Evolutionary conservation across 2,113 vertebrate species (phyloP), one percentile per base, ranked within the genome.

Genomic region (Oxyruncus cristatus): DNA sequence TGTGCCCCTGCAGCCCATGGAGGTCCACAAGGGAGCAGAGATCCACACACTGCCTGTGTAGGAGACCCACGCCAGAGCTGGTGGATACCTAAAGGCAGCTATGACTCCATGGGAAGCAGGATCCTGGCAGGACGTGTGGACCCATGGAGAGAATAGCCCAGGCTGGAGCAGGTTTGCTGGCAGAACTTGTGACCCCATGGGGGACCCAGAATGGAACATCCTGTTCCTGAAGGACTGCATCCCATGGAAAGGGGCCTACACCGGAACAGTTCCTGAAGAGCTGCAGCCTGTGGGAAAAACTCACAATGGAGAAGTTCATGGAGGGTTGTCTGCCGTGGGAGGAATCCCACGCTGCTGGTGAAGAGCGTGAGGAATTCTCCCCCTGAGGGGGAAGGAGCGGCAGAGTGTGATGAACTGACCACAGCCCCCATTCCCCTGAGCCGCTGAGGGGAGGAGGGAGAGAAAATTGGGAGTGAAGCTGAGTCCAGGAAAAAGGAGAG

Each of bases 231-330:
- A 61, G 33, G 52, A 17, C 33, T 59, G 58, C 27, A 44, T 33
- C 14, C 22, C 0, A 0, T 52, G 44, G 15, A 59, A 44, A 23
- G 52, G 28, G 66, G 18, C 16, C 9, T 24, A 53, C 0, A 0
- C 23, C 53, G 30, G 61, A 26, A 26, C 2, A 35, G 24, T 18
- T 61, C 2, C 3, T 68, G 62, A 61, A 59, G n/a, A 61, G 12
- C n/a, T 68, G 53, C 20, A 68, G 7, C 24, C 44, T 0, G 0
- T 46, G 39, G 44, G 46, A 75, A 39, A n/a, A 53, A n/a, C 12
- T 61, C 46, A 18, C 28, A 7, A 0, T 7, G 46, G 39, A 20
- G 28, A 61, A 26, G 24, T 8, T 41, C 39, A 30, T 75, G 53
- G 46, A 53, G 52, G 11, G 20, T 13, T 52, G 15, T 52, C 39